Evolutionary conservation across 1,140 invertebrate genomes (phyloP).

Genomic region (Drosophila jambulina): DNA sequence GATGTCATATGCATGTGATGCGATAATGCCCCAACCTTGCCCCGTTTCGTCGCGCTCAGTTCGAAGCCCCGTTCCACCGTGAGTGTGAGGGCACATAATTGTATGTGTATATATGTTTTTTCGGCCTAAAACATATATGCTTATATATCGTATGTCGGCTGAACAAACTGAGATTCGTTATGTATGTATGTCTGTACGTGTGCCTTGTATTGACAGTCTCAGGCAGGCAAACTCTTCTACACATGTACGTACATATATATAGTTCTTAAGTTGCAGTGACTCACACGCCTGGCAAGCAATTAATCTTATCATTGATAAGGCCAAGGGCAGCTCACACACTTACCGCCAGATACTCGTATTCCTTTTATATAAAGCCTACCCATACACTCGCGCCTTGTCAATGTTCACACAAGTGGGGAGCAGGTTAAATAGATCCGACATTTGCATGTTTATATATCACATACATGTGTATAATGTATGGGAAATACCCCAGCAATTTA

Average conservation of each 20-base stretch:
- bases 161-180: constrained; percentile 16
- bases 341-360: constrained; percentile 19
- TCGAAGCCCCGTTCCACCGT: constrained; percentile 38
- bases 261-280: constrained; percentile 33
- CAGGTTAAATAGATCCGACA: constrained; percentile 37
- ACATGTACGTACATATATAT: background rate
- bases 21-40: constrained; percentile 77
- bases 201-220: constrained; percentile 25
- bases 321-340: constrained; percentile 64
- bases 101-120: constrained; percentile 31
- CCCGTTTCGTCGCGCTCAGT: constrained; percentile 61
- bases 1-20: constrained; percentile 83
- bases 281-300: constrained; percentile 59
- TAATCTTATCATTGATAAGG: constrained; percentile 84
- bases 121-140: constrained; percentile 10
- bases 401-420: constrained; percentile 52
- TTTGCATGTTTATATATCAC: constrained; percentile 19
- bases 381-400: background rate
- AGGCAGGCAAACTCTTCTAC: constrained; percentile 42
- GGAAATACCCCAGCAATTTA: constrained; percentile 18
- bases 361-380: constrained; percentile 15
- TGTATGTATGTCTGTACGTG: constrained; percentile 11
- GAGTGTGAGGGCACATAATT: constrained; percentile 23
- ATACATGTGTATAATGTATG: background rate
- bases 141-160: constrained; percentile 16